Percentiles rank a stretch among this genome's conserved stretches.
These are phyloP conservation scores for Aphelocoma coerulescens DNA, from an alignment of 2,113 vertebrate species.

Conservation along the genomic window DNA sequence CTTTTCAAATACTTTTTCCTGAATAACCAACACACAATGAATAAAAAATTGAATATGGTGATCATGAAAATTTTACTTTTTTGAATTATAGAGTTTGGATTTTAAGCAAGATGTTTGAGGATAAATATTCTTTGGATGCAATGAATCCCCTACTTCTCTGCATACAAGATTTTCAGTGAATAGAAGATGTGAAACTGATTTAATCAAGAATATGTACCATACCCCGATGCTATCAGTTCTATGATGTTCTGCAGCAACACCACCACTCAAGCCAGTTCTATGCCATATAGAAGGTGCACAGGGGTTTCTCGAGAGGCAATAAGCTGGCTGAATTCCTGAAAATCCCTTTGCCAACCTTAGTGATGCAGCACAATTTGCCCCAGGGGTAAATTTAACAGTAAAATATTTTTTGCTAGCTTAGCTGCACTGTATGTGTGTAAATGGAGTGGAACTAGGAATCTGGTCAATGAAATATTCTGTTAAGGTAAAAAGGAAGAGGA, in stretches of 20 bases:
- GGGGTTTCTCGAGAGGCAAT: neutral
- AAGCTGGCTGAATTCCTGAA: neutral
- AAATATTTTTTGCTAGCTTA: neutral
- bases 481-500: neutral
- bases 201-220: neutral
- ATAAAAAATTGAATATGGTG: neutral
- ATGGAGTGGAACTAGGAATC: neutral
- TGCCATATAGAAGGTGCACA: rapidly evolving
- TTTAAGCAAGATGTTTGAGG: neutral
- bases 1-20: neutral
- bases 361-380: neutral
- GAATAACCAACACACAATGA: neutral
- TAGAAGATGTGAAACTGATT: neutral
- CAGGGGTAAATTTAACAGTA: neutral
- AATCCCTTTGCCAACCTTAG: neutral
- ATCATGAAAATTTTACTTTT: neutral
- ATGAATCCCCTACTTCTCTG: neutral
- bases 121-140: neutral
- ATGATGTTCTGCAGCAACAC: neutral
- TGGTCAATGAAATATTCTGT: neutral
- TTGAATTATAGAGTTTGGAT: neutral
- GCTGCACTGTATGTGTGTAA: neutral
- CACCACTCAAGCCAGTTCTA: neutral
- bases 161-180: neutral
- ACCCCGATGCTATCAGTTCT: neutral